These are phyloP conservation scores for Sebastes minor DNA, from an alignment of 2,797 vertebrate species.

Conservation along the genomic window DNA sequence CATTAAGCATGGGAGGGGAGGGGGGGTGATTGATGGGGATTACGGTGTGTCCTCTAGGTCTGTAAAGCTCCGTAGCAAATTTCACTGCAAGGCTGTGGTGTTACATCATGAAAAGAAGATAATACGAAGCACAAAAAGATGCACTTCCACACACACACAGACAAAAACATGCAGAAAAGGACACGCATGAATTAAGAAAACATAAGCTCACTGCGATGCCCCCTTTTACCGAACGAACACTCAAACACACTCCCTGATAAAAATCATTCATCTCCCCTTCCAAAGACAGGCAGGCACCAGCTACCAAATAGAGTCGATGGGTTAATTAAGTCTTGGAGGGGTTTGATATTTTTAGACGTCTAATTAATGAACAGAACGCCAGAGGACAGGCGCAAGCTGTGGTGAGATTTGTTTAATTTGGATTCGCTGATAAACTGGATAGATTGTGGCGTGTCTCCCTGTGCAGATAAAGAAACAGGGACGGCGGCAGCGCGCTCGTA, in stretches of 20 bases:
- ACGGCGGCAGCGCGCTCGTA: background rate
- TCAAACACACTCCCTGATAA: slow-evolving; percentile 39
- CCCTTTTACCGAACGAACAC: background rate
- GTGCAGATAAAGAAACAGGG: slow-evolving; percentile 32
- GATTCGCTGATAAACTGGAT: slow-evolving; percentile 67
- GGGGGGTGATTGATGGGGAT: slow-evolving; percentile 11
- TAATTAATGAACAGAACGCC: slow-evolving; percentile 81
- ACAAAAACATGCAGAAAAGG: background rate
- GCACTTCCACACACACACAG: background rate
- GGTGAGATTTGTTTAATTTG: slow-evolving; percentile 78
- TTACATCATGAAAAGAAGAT: background rate
- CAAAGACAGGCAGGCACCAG: slow-evolving; percentile 59
- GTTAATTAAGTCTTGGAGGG: slow-evolving; percentile 88
- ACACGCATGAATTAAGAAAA: background rate
- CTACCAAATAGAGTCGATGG: slow-evolving; percentile 74
- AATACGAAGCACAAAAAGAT: background rate
- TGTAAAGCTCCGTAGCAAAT: background rate
- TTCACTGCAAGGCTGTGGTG: background rate
- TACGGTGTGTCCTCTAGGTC: background rate
- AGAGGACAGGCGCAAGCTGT: slow-evolving; percentile 78
- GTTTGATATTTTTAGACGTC: slow-evolving; percentile 86
- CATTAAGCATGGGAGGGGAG: background rate
- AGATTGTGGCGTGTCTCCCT: slow-evolving; percentile 54
- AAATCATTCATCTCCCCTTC: slow-evolving; percentile 66
- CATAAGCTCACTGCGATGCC: background rate